These are phyloP conservation scores for Muscicapa comitata DNA, from an alignment of 2,797 vertebrate genomes.

Conservation along the genomic window DNA sequence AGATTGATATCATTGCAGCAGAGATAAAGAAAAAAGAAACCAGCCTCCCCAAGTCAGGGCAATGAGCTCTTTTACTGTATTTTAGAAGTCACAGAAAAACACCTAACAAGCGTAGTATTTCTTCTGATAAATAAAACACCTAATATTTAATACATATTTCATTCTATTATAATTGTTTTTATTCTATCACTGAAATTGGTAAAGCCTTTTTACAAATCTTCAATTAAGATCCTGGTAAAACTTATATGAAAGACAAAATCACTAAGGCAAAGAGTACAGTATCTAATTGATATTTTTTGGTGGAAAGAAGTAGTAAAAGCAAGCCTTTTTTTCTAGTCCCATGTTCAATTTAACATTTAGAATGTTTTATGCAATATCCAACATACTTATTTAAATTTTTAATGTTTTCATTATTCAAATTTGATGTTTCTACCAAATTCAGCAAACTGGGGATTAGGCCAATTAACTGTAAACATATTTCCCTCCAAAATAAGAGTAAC, in stretches of 20 bases:
- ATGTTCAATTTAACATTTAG: neutral
- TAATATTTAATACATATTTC: neutral
- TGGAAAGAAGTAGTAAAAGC: neutral
- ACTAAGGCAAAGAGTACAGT: neutral
- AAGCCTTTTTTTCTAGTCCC: neutral
- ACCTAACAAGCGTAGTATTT: neutral
- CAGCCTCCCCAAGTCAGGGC: rapidly evolving
- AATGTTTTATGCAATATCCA: neutral
- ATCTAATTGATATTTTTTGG: neutral
- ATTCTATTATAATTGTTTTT: neutral
- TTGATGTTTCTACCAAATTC: neutral
- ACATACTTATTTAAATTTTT: neutral
- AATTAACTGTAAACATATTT: neutral
- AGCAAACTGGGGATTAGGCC: neutral
- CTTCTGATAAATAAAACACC: neutral
- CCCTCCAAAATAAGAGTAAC: neutral
- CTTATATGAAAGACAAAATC: neutral
- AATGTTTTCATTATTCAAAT: neutral
- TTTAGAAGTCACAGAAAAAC: neutral
- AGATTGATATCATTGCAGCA: neutral
- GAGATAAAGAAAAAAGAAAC: neutral
- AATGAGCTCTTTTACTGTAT: neutral
- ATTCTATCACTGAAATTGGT: neutral
- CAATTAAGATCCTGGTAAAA: neutral
- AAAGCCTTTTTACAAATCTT: neutral